Evolutionary conservation across 2,113 vertebrate genomes (phyloP), one percentile per base, ranked within the genome.

Genomic region (Paramormyrops kingsleyae): DNA sequence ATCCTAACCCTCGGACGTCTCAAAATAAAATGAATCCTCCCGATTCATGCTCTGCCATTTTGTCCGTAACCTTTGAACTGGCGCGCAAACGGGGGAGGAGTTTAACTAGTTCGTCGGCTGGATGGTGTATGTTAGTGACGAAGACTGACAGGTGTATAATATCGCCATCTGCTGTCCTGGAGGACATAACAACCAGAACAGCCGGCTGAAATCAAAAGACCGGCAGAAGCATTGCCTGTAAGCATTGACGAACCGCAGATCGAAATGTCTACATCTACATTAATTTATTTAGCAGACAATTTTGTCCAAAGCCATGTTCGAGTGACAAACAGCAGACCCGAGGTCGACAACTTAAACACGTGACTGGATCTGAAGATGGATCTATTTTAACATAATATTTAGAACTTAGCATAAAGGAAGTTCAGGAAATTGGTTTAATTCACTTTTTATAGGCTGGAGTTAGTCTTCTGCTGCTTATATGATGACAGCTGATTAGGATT

Each of bases 51-150:
- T 91, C 95, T 10, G 94, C 95, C 96, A 96, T 97, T 90, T 97
- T 97, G 92, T 46, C 83, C 0, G 47, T 90, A 87, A 95, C 96
- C 95, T 96, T 92, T 95, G 87, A 96, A 93, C 95, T 94, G 92
- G 93, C 77, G 92, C 89, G 89, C 2, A 88, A 91, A 90, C 52
- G 92, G 66, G 91, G 92, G 91, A 91, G 90, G 31, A 31, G 44
- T n/a, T 49, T 49, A 27, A 24, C 56, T 24, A 53, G 24, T 52
- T 53, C 49, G 46, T 52, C 27, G 46, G 85, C 19, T 87, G n/a
- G 49, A 24, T 1, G 74, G 15, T 19, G 74, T 42, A 3, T 31
- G 31, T 56, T 87, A 42, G 27, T 35, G 27, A 83, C 1, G 1
- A 24, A 39, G 17, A 46, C 42, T 42, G 24, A 62, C 56, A 62